phyloP scores from a whole-genome alignment of 2,888 invertebrate genomes.

The Erebia aethiops region DNA sequence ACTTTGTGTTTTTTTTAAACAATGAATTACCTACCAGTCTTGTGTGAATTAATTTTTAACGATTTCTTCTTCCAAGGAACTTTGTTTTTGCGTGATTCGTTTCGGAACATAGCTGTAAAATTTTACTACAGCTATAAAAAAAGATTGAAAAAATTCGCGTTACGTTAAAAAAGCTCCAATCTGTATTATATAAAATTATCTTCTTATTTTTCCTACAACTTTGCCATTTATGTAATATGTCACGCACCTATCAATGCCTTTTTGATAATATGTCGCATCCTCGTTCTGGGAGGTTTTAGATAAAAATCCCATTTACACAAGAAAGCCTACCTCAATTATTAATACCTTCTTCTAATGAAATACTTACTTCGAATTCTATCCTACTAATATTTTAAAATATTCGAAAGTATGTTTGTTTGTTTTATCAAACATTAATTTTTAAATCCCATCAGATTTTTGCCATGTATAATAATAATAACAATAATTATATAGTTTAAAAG shows the following conservation, averaged over 20 bases:
- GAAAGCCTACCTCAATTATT: neutral
- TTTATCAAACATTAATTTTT: no score
- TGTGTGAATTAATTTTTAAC: no score
- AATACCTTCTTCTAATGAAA: no score
- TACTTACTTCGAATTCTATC: no score
- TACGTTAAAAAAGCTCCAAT: neutral
- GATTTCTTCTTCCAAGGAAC: neutral
- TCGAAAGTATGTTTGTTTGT: no score
- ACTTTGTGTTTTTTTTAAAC: neutral
- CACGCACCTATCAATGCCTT: neutral
- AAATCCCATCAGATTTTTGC: no score
- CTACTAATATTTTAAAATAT: no score
- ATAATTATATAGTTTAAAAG: no score
- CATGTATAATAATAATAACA: no score
- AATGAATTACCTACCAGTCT: no score
- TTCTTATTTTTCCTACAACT: neutral
- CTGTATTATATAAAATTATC: neutral
- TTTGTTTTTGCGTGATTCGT: neutral
- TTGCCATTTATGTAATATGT: neutral
- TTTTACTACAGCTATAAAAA: slow-evolving; percentile 1
- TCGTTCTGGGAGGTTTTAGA: neutral
- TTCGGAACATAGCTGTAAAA: neutral
- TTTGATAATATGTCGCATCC: neutral
- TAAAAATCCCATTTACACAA: slow-evolving; percentile 3
- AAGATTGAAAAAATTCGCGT: neutral